Evolutionary conservation across 2,797 vertebrate genomes (phyloP).

Genomic region (Poeciliopsis infans): DNA sequence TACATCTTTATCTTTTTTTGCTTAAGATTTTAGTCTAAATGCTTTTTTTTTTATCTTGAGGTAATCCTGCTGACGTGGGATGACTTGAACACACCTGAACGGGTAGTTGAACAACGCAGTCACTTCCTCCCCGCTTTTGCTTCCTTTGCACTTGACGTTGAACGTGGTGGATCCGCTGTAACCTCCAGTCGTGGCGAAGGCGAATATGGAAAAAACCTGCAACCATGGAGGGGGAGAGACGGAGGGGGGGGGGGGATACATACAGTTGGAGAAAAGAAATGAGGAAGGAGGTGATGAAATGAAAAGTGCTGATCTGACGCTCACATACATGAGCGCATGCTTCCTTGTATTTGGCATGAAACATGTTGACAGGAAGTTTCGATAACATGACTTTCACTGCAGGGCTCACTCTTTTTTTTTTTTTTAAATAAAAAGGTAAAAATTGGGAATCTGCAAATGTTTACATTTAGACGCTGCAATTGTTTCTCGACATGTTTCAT

Average conservation of each 20-base stretch:
- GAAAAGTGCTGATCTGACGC: not conserved
- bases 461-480: not conserved
- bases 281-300: constrained; percentile 2
- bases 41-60: not conserved
- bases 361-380: constrained; percentile 41
- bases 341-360: constrained; percentile 22
- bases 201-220: constrained; percentile 93
- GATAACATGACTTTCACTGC: not conserved
- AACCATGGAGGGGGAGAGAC: constrained; percentile 18
- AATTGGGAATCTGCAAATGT: not conserved
- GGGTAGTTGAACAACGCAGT: constrained; percentile 85
- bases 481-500: not conserved
- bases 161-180: constrained; percentile 84
- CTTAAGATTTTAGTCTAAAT: not conserved
- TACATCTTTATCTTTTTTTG: not conserved
- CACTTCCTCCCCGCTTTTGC: not conserved
- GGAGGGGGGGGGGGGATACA: not conserved
- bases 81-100: constrained; percentile 72
- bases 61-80: not conserved
- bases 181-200: constrained; percentile 89
- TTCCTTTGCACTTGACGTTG: constrained; percentile 74
- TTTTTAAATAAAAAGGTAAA: not conserved
- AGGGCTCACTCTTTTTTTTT: not conserved
- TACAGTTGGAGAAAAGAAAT: not conserved
- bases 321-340: not conserved